Percentiles rank a stretch among this genome's conserved stretches.
These are phyloP conservation scores for Monomorium pharaonis DNA, from an alignment of 1,140 invertebrate species.

Conservation along the genomic window DNA sequence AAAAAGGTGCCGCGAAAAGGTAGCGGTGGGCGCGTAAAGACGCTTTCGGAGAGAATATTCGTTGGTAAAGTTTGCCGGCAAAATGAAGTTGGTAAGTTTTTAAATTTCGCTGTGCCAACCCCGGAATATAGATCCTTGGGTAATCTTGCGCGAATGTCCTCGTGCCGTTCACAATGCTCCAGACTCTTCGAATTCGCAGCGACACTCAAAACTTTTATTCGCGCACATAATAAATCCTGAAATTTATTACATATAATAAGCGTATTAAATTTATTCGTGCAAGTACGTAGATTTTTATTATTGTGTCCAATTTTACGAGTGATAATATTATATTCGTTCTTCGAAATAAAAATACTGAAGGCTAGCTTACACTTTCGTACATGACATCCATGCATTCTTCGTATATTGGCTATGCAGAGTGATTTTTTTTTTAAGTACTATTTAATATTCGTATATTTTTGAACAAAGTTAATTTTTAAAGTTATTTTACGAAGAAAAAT, in stretches of 20 bases:
- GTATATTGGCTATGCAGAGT: not conserved
- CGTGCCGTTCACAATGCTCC: constrained; percentile 31
- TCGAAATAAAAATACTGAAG: not conserved
- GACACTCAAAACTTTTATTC: constrained; percentile 48
- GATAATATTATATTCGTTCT: not conserved
- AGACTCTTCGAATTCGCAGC: constrained; percentile 28
- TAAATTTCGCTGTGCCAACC: constrained; percentile 55
- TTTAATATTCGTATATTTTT: not conserved
- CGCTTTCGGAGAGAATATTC: constrained; percentile 62
- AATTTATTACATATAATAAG: constrained; percentile 3
- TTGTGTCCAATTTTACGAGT: not conserved
- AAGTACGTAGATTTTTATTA: not conserved
- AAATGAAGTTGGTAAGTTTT: constrained; percentile 70
- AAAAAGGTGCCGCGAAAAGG: constrained; percentile 44
- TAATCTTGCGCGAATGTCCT: constrained; percentile 63
- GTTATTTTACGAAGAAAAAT: not conserved
- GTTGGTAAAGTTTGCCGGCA: constrained; percentile 65
- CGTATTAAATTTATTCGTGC: constrained; percentile 11
- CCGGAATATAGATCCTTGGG: constrained; percentile 60
- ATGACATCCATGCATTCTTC: too few relatives aligned
- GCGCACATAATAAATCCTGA: constrained; percentile 6
- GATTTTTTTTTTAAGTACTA: not conserved
- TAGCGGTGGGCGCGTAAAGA: constrained; percentile 35
- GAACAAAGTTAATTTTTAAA: not conserved
- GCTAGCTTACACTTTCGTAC: too few relatives aligned